Evolutionary conservation across 2,888 invertebrate species (phyloP), one percentile per base, ranked within the genome.

Genomic region (Euplagia quadripunctaria): DNA sequence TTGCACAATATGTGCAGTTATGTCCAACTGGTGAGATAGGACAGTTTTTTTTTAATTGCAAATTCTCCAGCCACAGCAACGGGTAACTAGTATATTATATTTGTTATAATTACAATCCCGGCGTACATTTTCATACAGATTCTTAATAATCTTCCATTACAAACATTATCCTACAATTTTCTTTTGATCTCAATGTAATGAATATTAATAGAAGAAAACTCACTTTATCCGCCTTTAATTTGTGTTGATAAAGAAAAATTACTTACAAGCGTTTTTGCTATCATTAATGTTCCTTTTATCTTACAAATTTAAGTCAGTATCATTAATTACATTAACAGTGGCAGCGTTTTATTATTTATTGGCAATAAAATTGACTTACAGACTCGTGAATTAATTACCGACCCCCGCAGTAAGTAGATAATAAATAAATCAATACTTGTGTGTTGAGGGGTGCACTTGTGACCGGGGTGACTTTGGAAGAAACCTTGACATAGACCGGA

Each of bases 281-380:
- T n/a, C 55, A 43, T 58, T 20, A 55, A 43, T 43, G 12, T 17
- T 49, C 41, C 55, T 68, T 68, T 68, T 68, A 41, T 63, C 69
- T 63, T 61, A 8, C 41, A 69, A 31, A 63, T 68, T 63, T 61
- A 46, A 69, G 61, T 43, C 49, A 5, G 11, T 49, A 61, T 61
- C 68, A 69, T 69, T 61, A 69, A 61, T 69, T 69, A 69, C 61
- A 69, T 63, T 69, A 69, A 46, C 20, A 46, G 61, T 41, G 46
- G 49, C 49, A 12, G 20, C 46, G 8, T 16, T 69, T 70, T 63
- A 64, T 70, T 70, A 51, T 51, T 64, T 64, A 64, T 61, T 64
- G 43, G 61, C 61, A 31, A 49, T 69, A 31, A 69, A 61, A 69
- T 63, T 61, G 46, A 69, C 69, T 69, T 61, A 58, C 14, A 20